A percentile compares a stretch with the other conserved stretches of the same genome.
Evolutionary conservation across 2,113 vertebrate species (phyloP).

Genomic region (Hemiprocne comata): DNA sequence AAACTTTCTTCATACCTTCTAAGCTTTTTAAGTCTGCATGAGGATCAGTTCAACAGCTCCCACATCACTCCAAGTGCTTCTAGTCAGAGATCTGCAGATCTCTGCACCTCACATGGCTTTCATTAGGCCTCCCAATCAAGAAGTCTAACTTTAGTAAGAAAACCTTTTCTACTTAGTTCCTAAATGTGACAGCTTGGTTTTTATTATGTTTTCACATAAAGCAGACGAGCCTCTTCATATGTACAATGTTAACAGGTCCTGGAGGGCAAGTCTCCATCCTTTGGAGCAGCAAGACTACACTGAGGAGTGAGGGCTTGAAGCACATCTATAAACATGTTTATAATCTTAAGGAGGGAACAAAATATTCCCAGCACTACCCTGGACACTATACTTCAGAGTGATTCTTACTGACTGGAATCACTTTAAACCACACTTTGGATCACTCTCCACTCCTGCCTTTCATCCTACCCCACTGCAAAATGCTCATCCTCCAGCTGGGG

Average conservation of each 20-base stretch:
- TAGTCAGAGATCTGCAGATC: not conserved
- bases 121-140: not conserved
- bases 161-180: not conserved
- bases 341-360: not conserved
- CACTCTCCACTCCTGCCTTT: not conserved
- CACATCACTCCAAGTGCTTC: rapidly evolving
- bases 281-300: not conserved
- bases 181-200: not conserved
- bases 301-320: not conserved
- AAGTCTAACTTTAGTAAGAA: not conserved
- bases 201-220: not conserved
- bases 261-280: not conserved
- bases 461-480: not conserved
- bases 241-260: not conserved
- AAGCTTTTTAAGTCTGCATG: not conserved
- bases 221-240: not conserved
- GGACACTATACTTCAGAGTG: not conserved
- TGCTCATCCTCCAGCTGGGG: too few species aligned
- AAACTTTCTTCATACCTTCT: not conserved
- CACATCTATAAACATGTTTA: not conserved
- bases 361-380: not conserved
- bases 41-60: not conserved
- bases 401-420: not conserved
- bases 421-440: not conserved
- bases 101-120: not conserved